Evolutionary conservation across 2,888 invertebrate genomes (phyloP).

Genomic region (Alcis repandata): DNA sequence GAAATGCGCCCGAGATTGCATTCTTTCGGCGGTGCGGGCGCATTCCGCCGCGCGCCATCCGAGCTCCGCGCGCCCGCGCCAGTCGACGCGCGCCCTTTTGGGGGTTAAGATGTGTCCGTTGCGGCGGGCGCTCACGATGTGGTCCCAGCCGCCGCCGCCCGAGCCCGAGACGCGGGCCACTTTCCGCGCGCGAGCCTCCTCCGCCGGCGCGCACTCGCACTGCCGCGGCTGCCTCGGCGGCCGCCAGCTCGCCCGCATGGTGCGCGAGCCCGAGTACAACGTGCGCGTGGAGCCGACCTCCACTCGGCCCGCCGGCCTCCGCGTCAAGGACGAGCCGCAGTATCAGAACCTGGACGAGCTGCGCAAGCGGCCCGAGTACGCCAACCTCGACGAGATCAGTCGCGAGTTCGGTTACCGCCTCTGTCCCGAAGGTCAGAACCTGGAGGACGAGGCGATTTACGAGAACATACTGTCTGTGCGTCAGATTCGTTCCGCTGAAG

Average conservation of each 20-base stretch:
- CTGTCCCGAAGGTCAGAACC: slow-evolving; percentile 84
- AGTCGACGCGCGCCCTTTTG: slow-evolving; percentile 86
- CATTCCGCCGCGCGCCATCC: slow-evolving; percentile 85
- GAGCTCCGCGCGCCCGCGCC: slow-evolving; percentile 82
- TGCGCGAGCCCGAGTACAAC: slow-evolving; percentile 77
- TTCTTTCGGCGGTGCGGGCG: slow-evolving; percentile 87
- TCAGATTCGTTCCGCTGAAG: slow-evolving; percentile 83
- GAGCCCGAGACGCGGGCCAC: slow-evolving; percentile 66
- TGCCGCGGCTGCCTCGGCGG: slow-evolving; percentile 69
- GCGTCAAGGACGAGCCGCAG: slow-evolving; percentile 79
- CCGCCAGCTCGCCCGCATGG: slow-evolving; percentile 77
- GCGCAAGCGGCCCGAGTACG: slow-evolving; percentile 82
- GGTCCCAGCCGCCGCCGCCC: slow-evolving; percentile 84
- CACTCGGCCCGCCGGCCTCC: slow-evolving; percentile 70
- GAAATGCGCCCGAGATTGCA: slow-evolving; percentile 87
- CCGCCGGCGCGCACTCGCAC: slow-evolving; percentile 67
- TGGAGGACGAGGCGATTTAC: slow-evolving; percentile 84
- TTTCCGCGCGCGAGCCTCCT: slow-evolving; percentile 71
- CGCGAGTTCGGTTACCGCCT: slow-evolving; percentile 83
- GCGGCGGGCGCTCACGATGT: slow-evolving; percentile 84
- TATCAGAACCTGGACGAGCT: slow-evolving; percentile 82
- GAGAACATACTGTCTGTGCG: slow-evolving; percentile 84
- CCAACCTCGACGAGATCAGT: slow-evolving; percentile 82
- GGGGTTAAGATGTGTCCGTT: slow-evolving; percentile 86
- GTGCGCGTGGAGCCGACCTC: slow-evolving; percentile 78